Base-by-base conservation (phyloP, 2,797 vertebrate genomes). In the Tangara arthus region DNA sequence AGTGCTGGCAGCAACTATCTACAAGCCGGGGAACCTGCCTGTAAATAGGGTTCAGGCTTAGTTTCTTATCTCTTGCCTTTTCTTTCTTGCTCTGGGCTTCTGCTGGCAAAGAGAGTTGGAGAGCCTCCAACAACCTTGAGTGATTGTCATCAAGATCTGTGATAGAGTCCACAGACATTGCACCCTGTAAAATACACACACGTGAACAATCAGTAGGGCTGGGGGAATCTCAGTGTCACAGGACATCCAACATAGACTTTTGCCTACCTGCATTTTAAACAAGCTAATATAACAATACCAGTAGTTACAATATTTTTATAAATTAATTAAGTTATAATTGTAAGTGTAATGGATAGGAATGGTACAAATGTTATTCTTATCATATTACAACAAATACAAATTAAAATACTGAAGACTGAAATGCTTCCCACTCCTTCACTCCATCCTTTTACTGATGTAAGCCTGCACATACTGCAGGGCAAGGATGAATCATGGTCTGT, bases 141-240 rank as follows among this genome's bases (percentile, higher is more conserved):
- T 99, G 99, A 98, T 98, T 99, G 97, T 99, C 99, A 92, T 99
- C 99, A 90, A 99, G 98, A 97, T 99, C 99, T 16, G 99, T 99
- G 97, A 99, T 99, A 92, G 99, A 99, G 97, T 99, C 99, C 98
- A 99, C 99, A 87, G 99, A 99, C 98, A 99, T 99, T 2, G 99
- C 99, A 0, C 99, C 99, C 99, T 99, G 97, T 83, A 96, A 96
- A 94, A 92, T 41, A 97, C 18, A 97, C 83, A 93, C 30, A 71
- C 13, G 2, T 0, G 37, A 87, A 79, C 23, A 19, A 84, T 90
- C 70, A 89, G 72, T 5, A 52, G 2, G 32, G 63, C 53, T 23
- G 55, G 49, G 77, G 53, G 34, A 86, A 88, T 22, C 17, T 55
- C 61, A 92, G 59, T 3, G 5, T 4, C 52, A 32, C 49, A 53